phyloP scores from a whole-genome alignment of 2,888 invertebrate genomes.

The Caenorhabditis sp. region DNA sequence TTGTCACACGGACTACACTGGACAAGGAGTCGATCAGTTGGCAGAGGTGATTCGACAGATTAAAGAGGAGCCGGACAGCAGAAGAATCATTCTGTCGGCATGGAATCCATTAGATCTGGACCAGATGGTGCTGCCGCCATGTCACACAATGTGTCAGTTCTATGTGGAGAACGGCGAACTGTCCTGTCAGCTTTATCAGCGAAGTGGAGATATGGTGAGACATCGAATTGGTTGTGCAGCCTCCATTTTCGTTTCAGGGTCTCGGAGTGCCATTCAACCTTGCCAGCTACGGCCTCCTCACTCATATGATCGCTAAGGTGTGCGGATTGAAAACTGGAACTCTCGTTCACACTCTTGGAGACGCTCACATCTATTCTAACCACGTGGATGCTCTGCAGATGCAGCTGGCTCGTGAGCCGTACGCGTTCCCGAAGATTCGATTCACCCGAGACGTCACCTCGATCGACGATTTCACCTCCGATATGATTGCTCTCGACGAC shows the following conservation, averaged over 20 bases:
- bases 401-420: slow-evolving; percentile 88
- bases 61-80: slow-evolving; percentile 89
- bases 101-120: slow-evolving; percentile 91
- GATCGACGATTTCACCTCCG: slow-evolving; percentile 91
- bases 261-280: slow-evolving; percentile 99
- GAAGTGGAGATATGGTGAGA: slow-evolving; percentile 95
- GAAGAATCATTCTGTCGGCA: slow-evolving; percentile 93
- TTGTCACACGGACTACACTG: slow-evolving; percentile 90
- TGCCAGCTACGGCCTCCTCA: slow-evolving; percentile 95
- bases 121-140: slow-evolving; percentile 96
- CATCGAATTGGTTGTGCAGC: background rate
- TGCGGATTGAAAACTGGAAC: slow-evolving; percentile 94
- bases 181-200: slow-evolving; percentile 94
- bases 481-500: slow-evolving; percentile 91
- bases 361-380: slow-evolving; percentile 95
- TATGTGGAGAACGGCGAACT: slow-evolving; percentile 91
- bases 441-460: slow-evolving; percentile 88
- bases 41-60: slow-evolving; percentile 89
- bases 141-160: slow-evolving; percentile 96
- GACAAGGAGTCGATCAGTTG: slow-evolving; percentile 93
- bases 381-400: slow-evolving; percentile 91
- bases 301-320: slow-evolving; percentile 96
- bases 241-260: slow-evolving; percentile 83
- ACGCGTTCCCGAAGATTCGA: slow-evolving; percentile 88
- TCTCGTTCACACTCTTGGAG: slow-evolving; percentile 95